A percentile compares a stretch with the other conserved stretches of the same genome.
phyloP scores from a whole-genome alignment of 2,888 invertebrate genomes.

The Hybos culiciformis region DNA sequence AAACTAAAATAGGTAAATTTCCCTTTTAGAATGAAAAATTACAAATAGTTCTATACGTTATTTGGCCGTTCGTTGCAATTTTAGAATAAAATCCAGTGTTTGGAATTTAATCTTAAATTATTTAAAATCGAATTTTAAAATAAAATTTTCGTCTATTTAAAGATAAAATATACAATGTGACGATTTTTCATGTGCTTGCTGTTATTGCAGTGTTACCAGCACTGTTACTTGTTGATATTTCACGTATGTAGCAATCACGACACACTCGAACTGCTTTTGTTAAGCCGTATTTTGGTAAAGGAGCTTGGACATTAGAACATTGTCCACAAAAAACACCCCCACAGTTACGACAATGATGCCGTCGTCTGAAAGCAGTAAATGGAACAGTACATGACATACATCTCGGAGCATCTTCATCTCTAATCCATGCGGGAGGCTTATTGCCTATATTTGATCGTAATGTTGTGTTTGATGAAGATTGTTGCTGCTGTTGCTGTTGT shows the following conservation, averaged over 20 bases:
- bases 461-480: constrained; percentile 5
- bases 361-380: constrained; percentile 87
- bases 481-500: constrained; percentile 13
- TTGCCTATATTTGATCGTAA: neutral
- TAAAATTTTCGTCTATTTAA: too few relatives aligned
- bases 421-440: constrained; percentile 87
- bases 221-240: too few relatives aligned
- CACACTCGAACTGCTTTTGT: constrained; percentile 89
- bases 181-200: too few relatives aligned
- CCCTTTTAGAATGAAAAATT: too few relatives aligned
- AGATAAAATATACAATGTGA: too few relatives aligned
- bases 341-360: constrained; percentile 96
- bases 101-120: too few relatives aligned
- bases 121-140: too few relatives aligned
- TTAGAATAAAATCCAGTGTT: too few relatives aligned
- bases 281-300: constrained; percentile 84
- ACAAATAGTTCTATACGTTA: too few relatives aligned
- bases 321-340: constrained; percentile 87
- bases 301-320: constrained; percentile 85
- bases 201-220: too few relatives aligned
- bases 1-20: too few relatives aligned
- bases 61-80: too few relatives aligned
- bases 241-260: constrained; percentile 30
- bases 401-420: constrained; percentile 78
- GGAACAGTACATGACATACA: constrained; percentile 87